Base-by-base conservation (phyloP, 2,797 vertebrate species). In the Hyperoplus lanceolatus region DNA sequence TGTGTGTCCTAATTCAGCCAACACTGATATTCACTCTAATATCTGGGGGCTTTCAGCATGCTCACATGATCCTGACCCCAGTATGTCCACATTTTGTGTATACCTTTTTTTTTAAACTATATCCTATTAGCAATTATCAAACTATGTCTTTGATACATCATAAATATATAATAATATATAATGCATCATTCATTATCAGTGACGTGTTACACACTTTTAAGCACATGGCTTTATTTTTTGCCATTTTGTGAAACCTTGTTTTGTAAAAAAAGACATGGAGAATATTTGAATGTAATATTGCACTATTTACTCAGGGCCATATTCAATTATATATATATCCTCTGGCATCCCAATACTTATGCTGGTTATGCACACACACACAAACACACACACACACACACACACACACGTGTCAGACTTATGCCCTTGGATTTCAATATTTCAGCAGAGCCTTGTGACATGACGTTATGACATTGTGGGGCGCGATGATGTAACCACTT, bases 371-470 rank as follows among this genome's bases (percentile, higher is more conserved):
- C 55, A 61, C 46, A 63, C 43, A 50, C 60, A 29, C 29, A 29
- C 29, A 29, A 3, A 29, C 29, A 29, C 29, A 29, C 29, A 29
- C 29, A 29, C 29, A 29, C 29, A 29, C 29, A 29, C 29, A 29
- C 29, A 29, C 29, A 29, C 29, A 29, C 29, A 29, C 4, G 1
- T 42, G 43, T 15, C 58, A 56, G 0, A 41, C 67, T 61, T 67
- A 79, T 82, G 82, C 66, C 78, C 73, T 90, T 87, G 82, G 48
- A 76, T 80, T 79, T 82, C 57, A 79, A 29, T 85, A 82, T 81
- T 79, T 82, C 56, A 0, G 29, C 73, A 55, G 74, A 62, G 67
- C 80, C 83, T 80, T 13, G 39, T 75, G 70, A 66, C 74, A 74
- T 45, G 62, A 79, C 57, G 77, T 77, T 68, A 86, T 83, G 68